Conservation (phyloP, 2,797 vertebrate species). For the Pitangus sulphuratus region DNA sequence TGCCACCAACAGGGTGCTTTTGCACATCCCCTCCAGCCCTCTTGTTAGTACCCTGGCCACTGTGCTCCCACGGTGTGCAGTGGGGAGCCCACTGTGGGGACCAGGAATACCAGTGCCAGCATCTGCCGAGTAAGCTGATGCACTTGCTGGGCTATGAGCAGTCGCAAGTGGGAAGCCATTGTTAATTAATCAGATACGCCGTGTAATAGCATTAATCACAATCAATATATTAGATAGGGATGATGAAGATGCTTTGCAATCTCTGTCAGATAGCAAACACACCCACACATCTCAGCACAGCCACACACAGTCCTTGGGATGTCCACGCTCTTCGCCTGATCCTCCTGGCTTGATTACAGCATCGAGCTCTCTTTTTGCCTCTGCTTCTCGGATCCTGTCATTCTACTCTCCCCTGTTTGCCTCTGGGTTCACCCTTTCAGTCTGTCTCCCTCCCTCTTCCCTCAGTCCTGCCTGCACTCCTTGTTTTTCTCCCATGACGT, state of each 20-base stretch:
- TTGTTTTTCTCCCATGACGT: background rate
- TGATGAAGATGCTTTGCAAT: background rate
- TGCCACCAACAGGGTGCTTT: fast-evolving
- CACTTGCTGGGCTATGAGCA: background rate
- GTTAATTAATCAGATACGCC: conserved; percentile 39
- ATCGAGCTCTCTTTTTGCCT: background rate
- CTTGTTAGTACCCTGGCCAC: background rate
- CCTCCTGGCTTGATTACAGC: background rate
- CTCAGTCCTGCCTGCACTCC: background rate
- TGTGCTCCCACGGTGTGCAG: fast-evolving
- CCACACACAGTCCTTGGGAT: background rate
- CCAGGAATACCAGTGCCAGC: background rate
- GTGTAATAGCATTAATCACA: conserved; percentile 45
- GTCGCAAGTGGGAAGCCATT: background rate
- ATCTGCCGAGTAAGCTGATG: background rate
- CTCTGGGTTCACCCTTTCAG: background rate
- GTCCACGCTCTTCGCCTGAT: background rate
- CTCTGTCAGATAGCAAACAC: conserved; percentile 2
- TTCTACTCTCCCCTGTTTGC: background rate
- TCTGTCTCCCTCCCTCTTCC: background rate
- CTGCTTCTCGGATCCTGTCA: background rate
- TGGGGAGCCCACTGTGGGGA: fast-evolving
- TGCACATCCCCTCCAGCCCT: background rate
- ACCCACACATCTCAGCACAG: background rate
- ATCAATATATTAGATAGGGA: conserved; percentile 29